A percentile compares a stretch with the other conserved stretches of the same genome.
phyloP scores from a whole-genome alignment of 2,888 invertebrate species.

The Phortica magna region DNA sequence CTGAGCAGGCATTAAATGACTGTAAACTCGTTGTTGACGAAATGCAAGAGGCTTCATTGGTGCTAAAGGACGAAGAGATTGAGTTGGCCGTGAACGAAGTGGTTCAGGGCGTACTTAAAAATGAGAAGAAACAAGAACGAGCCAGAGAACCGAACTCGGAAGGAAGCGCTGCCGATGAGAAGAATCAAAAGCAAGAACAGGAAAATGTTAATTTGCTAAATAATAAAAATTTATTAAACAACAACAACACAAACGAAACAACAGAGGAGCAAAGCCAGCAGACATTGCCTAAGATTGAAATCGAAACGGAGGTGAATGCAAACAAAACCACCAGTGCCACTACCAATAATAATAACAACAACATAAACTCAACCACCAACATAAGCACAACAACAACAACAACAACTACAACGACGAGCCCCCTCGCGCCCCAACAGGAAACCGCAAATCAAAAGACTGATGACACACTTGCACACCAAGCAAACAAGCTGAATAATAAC shows the following conservation, averaged over 20 bases:
- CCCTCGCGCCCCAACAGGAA: slow-evolving; percentile 44
- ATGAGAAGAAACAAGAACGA: slow-evolving; percentile 74
- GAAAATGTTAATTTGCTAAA: slow-evolving; percentile 59
- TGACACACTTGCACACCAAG: slow-evolving; percentile 69
- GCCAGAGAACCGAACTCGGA: slow-evolving; percentile 46
- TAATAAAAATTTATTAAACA: slow-evolving; percentile 73
- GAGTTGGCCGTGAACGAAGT: slow-evolving; percentile 80
- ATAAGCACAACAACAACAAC: slow-evolving; percentile 26
- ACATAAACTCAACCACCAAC: slow-evolving; percentile 20
- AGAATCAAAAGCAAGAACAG: slow-evolving; percentile 35
- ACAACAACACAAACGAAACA: slow-evolving; percentile 56
- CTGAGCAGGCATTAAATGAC: slow-evolving; percentile 79
- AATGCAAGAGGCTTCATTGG: slow-evolving; percentile 75
- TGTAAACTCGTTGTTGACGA: slow-evolving; percentile 76
- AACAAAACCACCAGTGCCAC: slow-evolving; percentile 53
- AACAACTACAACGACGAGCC: slow-evolving; percentile 30
- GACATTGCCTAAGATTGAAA: slow-evolving; percentile 14
- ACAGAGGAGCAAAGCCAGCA: slow-evolving; percentile 31
- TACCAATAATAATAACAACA: slow-evolving; percentile 16
- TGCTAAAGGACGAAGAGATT: slow-evolving; percentile 80
- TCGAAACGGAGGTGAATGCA: slow-evolving; percentile 62
- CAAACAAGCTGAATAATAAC: slow-evolving; percentile 70
- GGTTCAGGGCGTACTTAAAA: slow-evolving; percentile 79
- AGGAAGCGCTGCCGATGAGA: slow-evolving; percentile 27
- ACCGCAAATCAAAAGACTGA: slow-evolving; percentile 78